A percentile compares a stretch with the other conserved stretches of the same genome.
Evolutionary conservation across 1,140 invertebrate species (phyloP).

Genomic region (Neodiprion lecontei): DNA sequence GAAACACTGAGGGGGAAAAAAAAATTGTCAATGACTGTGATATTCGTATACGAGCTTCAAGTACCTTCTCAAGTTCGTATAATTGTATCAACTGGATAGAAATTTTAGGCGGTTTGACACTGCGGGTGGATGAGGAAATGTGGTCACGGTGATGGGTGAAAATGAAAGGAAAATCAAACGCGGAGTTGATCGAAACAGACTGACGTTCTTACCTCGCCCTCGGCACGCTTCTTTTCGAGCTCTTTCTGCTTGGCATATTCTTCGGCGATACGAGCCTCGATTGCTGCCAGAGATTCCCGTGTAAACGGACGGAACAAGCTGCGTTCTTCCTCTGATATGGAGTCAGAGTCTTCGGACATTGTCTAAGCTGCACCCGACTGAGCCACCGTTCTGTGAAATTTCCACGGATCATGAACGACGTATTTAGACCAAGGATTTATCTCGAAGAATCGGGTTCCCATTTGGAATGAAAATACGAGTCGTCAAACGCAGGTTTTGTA

Average conservation of each 20-base stretch:
- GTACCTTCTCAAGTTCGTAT: too few relatives aligned
- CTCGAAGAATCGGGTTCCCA: background rate
- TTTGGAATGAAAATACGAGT: background rate
- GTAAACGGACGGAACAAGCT: slow-evolving; percentile 97
- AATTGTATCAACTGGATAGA: too few relatives aligned
- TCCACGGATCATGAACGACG: too few relatives aligned
- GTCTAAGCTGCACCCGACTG: slow-evolving; percentile 62
- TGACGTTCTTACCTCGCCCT: slow-evolving; percentile 81
- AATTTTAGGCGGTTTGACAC: too few relatives aligned
- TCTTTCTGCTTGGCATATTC: slow-evolving; percentile 95
- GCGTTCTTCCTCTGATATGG: slow-evolving; percentile 90
- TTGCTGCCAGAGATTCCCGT: slow-evolving; percentile 91
- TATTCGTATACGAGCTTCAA: too few relatives aligned
- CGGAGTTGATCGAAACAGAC: background rate
- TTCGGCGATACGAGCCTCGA: slow-evolving; percentile 91
- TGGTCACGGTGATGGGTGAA: too few relatives aligned
- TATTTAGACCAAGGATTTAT: background rate
- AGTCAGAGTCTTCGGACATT: slow-evolving; percentile 90
- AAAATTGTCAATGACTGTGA: too few relatives aligned
- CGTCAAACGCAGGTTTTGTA: background rate
- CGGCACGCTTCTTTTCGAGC: slow-evolving; percentile 93
- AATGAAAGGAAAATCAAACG: too few relatives aligned
- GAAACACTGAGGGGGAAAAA: too few relatives aligned
- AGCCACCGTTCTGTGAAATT: slow-evolving; percentile 56
- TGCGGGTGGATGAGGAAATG: too few relatives aligned